These are phyloP conservation scores for Noctua comes DNA, from an alignment of 2,888 invertebrate species.

Conservation along the genomic window DNA sequence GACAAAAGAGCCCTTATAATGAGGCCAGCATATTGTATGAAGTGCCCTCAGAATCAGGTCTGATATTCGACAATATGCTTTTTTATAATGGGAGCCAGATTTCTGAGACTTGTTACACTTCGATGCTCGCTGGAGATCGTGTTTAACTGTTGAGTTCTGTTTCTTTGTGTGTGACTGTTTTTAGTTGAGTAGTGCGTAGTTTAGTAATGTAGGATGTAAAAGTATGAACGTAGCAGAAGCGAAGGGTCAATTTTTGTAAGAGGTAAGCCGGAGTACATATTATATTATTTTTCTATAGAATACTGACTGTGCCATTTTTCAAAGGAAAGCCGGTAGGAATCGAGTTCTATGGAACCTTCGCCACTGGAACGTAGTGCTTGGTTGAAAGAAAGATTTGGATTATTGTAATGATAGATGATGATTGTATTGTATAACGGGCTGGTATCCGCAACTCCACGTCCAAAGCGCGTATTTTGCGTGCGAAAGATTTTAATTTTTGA, in stretches of 20 bases:
- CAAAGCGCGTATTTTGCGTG: no score
- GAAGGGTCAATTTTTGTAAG: no score
- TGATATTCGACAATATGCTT: constrained; percentile 85
- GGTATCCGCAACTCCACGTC: no score
- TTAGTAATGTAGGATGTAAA: background rate
- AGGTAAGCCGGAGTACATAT: no score
- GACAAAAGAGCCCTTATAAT: constrained; percentile 90
- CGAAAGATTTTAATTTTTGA: no score
- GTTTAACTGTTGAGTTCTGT: constrained; percentile 65
- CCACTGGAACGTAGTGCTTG: no score
- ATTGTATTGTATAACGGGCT: no score
- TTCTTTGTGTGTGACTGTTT: constrained; percentile 52
- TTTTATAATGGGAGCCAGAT: constrained; percentile 81
- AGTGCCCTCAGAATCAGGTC: constrained; percentile 85
- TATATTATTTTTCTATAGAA: no score
- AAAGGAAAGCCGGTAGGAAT: no score
- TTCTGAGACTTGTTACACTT: constrained; percentile 70
- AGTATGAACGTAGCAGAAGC: no score
- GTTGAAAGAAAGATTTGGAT: background rate
- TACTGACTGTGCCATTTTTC: no score
- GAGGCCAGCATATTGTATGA: constrained; percentile 88
- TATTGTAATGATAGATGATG: background rate
- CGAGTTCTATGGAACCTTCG: no score
- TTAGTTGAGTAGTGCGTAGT: constrained; percentile 34
- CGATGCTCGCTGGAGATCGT: constrained; percentile 65